phyloP scores from a whole-genome alignment of 2,888 invertebrate genomes.

The Hofmannophila pseudospretella region DNA sequence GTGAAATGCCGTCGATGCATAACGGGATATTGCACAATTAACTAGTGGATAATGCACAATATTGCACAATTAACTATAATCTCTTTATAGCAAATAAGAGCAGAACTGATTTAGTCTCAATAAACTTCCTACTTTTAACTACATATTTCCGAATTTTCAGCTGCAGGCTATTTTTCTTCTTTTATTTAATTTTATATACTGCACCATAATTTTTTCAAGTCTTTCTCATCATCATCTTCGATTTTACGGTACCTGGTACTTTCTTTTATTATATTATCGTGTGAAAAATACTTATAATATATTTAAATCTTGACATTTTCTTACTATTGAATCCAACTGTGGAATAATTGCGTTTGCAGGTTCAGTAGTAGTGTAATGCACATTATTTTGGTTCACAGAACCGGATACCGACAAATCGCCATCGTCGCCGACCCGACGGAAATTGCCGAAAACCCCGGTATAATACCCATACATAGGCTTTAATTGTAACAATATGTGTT shows the following conservation, averaged over 20 bases:
- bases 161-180: slow-evolving; percentile 12
- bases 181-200: slow-evolving; percentile 13
- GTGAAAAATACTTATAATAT: too few species aligned
- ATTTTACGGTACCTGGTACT: slow-evolving; percentile 26
- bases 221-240: slow-evolving; percentile 29
- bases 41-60: neutral
- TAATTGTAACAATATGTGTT: slow-evolving; percentile 77
- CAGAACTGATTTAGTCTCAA: too few species aligned
- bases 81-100: too few species aligned
- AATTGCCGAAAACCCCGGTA: slow-evolving; percentile 98
- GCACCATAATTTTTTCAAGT: slow-evolving; percentile 31
- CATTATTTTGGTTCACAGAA: slow-evolving; percentile 81
- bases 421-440: slow-evolving; percentile 93
- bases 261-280: slow-evolving; percentile 11
- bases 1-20: slow-evolving; percentile 5
- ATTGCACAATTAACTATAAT: neutral
- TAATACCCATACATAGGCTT: slow-evolving; percentile 82
- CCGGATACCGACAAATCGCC: slow-evolving; percentile 92
- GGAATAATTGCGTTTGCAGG: slow-evolving; percentile 9
- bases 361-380: slow-evolving; percentile 37
- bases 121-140: neutral
- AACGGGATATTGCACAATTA: neutral
- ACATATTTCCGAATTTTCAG: slow-evolving; percentile 9
- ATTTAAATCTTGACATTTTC: too few species aligned
- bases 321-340: neutral